Evolutionary conservation across 2,113 vertebrate genomes (phyloP), one percentile per base, ranked within the genome.

Genomic region (Chiloscyllium plagiosum): DNA sequence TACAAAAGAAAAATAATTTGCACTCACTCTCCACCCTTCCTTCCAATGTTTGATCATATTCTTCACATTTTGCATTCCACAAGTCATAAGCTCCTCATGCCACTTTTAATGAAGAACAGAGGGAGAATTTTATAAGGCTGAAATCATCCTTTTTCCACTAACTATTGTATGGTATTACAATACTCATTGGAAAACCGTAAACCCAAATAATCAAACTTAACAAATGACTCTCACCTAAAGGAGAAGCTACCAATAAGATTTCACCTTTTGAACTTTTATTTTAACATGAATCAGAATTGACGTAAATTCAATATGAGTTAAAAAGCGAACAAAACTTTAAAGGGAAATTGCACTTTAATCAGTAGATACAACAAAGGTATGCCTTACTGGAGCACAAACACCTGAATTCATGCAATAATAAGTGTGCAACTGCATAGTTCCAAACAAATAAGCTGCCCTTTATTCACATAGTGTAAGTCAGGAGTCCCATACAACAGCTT

Each of bases 1-100:
- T 99, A 97, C 8, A 93, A 96, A 96, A 97, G 70, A 96, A 96
- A 13, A 33, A 70, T 10, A 4, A 93, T 52, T 7, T 52, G 12
- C 83, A 50, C 50, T 68, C 68, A 94, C 22, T 94, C 19, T 68
- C 42, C 42, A 95, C 8, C 8, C 24, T 12, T 95, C 37, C 24
- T 4, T 95, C 8, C 42, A 42, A 72, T 22, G 2, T 93, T 68
- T 37, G 20, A 68, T 68, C 61, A 93, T 19, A n/a, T 65, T 20
- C 20, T 93, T 68, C 61, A 93, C n/a, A 19, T 65, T 20, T 37
- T 93, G 61, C 61, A 66, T 93, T 93, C 61, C 37, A 66, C 66
- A 37, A 65, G 2, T 61, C 5, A 93, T 3, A 4, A 37, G 6
- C 7, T 22, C 6, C 22, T 10, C 56, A 37, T 37, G 37, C 20